phyloP scores from a whole-genome alignment of 1,140 invertebrate genomes.

The honey bee (Apis mellifera) region Amel_HAv3.1 CM009936.2:9424501-9425000 shows the following conservation, averaged over 20 bases:
- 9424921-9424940: too few species aligned
- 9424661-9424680: constrained; percentile 76
- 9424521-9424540: constrained; percentile 5
- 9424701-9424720: not conserved
- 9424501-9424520: constrained; percentile 33
- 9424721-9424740: constrained; percentile 28
- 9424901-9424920: too few species aligned
- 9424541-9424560: constrained; percentile 62
- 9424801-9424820: constrained; percentile 31
- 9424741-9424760: constrained; percentile 29
- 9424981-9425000: too few species aligned
- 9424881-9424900: not conserved
- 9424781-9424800: constrained; percentile 52
- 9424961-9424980: too few species aligned
- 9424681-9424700: constrained; percentile 45
- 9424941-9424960: too few species aligned
- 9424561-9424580: constrained; percentile 38
- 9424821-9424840: constrained; percentile 1
- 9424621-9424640: constrained; percentile 53
- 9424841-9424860: not conserved
- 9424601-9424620: constrained; percentile 70
- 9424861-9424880: not conserved
- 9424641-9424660: constrained; percentile 79
- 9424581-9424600: constrained; percentile 62
- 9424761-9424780: constrained; percentile 25